Evolutionary conservation across 2,888 invertebrate species (phyloP).

Genomic region (Erannis defoliaria): DNA sequence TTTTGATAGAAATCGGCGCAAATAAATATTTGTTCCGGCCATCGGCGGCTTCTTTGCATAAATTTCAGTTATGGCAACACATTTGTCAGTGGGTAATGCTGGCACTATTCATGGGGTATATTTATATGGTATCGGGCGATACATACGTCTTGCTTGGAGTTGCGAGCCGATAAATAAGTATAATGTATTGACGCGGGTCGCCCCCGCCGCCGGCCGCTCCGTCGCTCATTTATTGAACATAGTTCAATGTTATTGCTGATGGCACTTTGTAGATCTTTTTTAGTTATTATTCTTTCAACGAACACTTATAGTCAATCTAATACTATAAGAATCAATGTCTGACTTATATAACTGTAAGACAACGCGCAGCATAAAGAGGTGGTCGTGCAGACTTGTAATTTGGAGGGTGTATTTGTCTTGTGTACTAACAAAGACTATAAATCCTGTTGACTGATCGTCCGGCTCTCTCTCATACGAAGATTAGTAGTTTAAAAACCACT

Average conservation of each 20-base stretch:
- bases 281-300: neutral
- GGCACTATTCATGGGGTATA: slow-evolving; percentile 52
- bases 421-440: too few species aligned
- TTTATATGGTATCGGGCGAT: slow-evolving; percentile 42
- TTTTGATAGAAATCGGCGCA: slow-evolving; percentile 43
- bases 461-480: too few species aligned
- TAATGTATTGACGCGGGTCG: slow-evolving; percentile 22
- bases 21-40: slow-evolving; percentile 55
- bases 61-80: slow-evolving; percentile 59
- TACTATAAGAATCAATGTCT: too few species aligned
- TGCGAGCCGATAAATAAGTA: slow-evolving; percentile 28
- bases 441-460: too few species aligned
- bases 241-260: slow-evolving; percentile 7
- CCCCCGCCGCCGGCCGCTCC: slow-evolving; percentile 10
- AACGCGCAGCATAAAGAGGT: too few species aligned
- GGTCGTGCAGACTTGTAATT: too few species aligned
- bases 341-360: too few species aligned
- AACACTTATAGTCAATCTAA: neutral
- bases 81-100: slow-evolving; percentile 64
- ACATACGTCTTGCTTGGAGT: slow-evolving; percentile 47
- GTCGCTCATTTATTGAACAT: slow-evolving; percentile 16
- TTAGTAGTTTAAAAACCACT: too few species aligned
- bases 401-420: too few species aligned
- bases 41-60: slow-evolving; percentile 57
- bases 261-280: slow-evolving; percentile 5